Evolutionary conservation across 92 coral and sea anemone species (phyloP).

Genomic region (Palythoa grandiflora): DNA sequence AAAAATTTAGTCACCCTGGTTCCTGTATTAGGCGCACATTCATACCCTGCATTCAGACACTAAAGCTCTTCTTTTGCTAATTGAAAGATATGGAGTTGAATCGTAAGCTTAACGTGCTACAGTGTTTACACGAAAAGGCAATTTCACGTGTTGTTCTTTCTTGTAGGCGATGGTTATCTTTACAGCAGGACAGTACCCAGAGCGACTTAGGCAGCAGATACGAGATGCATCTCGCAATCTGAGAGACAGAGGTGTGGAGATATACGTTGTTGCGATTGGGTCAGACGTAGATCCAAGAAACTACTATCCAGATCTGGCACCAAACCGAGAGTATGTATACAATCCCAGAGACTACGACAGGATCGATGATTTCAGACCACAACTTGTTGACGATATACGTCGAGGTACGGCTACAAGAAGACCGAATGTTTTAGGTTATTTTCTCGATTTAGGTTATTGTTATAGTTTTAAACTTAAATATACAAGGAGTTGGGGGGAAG

Average conservation of each 20-base stretch:
- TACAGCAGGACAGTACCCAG: constrained; percentile 34
- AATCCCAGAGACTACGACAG: constrained; percentile 57
- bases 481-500: no score
- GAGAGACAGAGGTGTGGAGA: constrained; percentile 69
- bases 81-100: no score
- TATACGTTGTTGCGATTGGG: constrained; percentile 75
- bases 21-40: no score
- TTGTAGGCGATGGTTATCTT: constrained; percentile 22
- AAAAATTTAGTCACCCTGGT: no score
- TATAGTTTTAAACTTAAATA: no score
- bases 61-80: no score
- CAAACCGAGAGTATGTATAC: constrained; percentile 36
- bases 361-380: constrained; percentile 52
- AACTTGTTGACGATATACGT: background rate
- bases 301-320: constrained; percentile 18
- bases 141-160: background rate
- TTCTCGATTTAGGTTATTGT: no score
- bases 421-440: no score
- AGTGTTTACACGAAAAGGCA: background rate
- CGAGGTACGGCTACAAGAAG: background rate
- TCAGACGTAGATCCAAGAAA: constrained; percentile 44
- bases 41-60: no score
- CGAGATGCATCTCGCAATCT: constrained; percentile 42
- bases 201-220: constrained; percentile 18
- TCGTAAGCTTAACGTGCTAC: no score